These are phyloP conservation scores for Mustela nigripes DNA, from an alignment of 2,113 vertebrate genomes.

Conservation along the genomic window DNA sequence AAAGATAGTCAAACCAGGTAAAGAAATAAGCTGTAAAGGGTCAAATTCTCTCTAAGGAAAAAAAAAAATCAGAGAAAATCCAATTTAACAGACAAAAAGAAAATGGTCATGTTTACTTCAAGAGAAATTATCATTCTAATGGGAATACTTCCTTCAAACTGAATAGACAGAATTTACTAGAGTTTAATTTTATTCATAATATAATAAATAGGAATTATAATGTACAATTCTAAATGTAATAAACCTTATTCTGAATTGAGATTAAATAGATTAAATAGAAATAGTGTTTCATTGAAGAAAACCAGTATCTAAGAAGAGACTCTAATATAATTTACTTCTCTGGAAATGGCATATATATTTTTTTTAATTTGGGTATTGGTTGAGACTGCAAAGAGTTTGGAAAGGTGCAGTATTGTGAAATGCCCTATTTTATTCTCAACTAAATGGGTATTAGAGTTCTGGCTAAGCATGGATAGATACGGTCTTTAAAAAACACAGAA, in stretches of 20 bases:
- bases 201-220: not conserved
- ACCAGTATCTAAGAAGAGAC: not conserved
- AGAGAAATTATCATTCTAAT: not conserved
- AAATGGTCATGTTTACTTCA: conserved; percentile 6
- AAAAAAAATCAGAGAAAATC: not conserved
- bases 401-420: not conserved
- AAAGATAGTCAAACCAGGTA: conserved; percentile 1
- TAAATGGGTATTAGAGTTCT: not conserved
- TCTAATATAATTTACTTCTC: not conserved
- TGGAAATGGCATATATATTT: not conserved
- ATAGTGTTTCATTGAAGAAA: not conserved
- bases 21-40: not conserved
- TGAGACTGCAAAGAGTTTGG: not conserved
- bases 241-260: not conserved
- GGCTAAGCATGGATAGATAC: not conserved
- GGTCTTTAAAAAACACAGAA: not conserved
- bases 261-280: not conserved
- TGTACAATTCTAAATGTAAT: not conserved
- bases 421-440: not conserved
- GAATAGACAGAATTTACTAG: not conserved
- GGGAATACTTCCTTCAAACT: not conserved
- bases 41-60: not conserved
- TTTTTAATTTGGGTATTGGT: not conserved
- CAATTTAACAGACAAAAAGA: not conserved
- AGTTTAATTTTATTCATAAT: not conserved